phyloP scores from a whole-genome alignment of 2,797 vertebrate species.

The Artibeus jamaicensis region DNA sequence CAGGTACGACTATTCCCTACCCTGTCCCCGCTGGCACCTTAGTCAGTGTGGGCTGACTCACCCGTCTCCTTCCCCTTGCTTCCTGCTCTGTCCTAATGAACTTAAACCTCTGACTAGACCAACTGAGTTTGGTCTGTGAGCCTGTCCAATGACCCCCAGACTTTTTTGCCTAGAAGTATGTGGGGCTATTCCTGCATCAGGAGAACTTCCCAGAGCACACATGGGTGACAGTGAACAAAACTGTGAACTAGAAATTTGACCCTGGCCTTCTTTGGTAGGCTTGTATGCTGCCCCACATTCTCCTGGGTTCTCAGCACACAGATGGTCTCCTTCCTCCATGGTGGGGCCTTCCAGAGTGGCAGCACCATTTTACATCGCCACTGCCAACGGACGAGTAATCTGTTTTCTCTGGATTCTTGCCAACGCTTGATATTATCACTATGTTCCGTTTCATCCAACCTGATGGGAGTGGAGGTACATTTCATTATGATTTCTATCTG shows the following conservation, averaged over 20 bases:
- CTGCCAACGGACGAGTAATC: not conserved
- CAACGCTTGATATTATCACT: not conserved
- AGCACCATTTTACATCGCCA: not conserved
- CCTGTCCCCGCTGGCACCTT: not conserved
- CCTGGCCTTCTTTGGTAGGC: not conserved
- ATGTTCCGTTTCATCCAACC: not conserved
- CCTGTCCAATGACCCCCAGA: not conserved
- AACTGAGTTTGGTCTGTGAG: not conserved
- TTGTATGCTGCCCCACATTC: no score
- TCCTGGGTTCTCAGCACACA: not conserved
- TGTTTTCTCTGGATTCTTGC: not conserved
- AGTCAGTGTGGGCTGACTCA: not conserved
- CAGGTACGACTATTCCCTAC: not conserved
- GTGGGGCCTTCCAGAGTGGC: not conserved
- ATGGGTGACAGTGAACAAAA: not conserved
- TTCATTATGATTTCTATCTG: not conserved
- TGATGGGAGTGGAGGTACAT: not conserved
- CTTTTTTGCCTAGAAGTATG: not conserved
- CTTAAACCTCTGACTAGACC: not conserved
- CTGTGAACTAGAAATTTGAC: not conserved
- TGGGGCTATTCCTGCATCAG: not conserved
- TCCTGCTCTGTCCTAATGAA: not conserved
- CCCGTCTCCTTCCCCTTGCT: not conserved
- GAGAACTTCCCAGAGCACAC: not conserved
- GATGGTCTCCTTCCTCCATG: not conserved